Evolutionary conservation across 2,797 vertebrate species (phyloP), one percentile per base, ranked within the genome.

Genomic region (Sebastes baramenuke): DNA sequence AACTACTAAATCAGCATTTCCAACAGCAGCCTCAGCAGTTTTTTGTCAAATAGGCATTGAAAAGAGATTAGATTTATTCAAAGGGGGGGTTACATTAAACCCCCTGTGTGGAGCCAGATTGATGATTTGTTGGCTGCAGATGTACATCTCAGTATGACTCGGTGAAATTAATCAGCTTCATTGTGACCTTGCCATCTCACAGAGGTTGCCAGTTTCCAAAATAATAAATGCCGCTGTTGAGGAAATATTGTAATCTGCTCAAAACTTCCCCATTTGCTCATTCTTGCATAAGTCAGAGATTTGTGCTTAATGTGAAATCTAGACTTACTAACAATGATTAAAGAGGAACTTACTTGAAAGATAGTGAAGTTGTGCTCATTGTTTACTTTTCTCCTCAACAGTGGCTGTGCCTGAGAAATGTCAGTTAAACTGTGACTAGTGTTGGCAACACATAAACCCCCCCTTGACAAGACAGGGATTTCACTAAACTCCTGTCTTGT

Each of bases 1-100:
- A 67, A 82, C 72, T 58, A 55, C 79, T 42, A 79, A 68, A 81
- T 85, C 86, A 87, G 83, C 83, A 56, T 67, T 76, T 86, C 64
- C n/a, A 77, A 67, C 67, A 64, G 71, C 82, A 67, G 64, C 29
- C 52, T 86, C 83, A 77, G 77, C 64, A 67, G 30, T 78, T 79
- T 79, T 82, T 76, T 86, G 55, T 49, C 34, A 61, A 79, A 76
- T 18, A 42, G 60, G 49, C n/a, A 24, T 9, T 75, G 54, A 66
- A 56, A 79, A 86, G 29, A n/a, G 30, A 72, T 77, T 67, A 52
- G 7, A 69, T 76, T 77, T 69, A 67, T 78, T 82, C 49, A 71
- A 46, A 72, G 34, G 46, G 24, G 22, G 8, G 22, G 55, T 56
- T 42, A 54, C n/a, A 60, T 64, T 56, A 66, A 85, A 42, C 11